Evolutionary conservation across 2,797 vertebrate species (phyloP).

Genomic region (Scarus forsteni): DNA sequence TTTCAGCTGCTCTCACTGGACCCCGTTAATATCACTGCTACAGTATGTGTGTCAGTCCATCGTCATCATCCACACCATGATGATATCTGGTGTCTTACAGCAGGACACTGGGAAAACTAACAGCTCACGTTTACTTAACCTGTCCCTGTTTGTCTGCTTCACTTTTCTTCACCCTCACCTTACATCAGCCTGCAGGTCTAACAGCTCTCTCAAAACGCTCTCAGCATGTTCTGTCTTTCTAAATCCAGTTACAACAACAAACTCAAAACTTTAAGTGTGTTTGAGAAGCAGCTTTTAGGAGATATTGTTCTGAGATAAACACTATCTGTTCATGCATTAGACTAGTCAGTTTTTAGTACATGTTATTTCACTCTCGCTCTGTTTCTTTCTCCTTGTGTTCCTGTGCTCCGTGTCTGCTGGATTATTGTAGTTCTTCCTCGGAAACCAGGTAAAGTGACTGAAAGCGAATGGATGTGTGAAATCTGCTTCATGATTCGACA

Average conservation of each 20-base stretch:
- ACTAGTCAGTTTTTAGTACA: slow-evolving; percentile 37
- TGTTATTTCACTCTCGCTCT: slow-evolving; percentile 80
- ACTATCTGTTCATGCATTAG: slow-evolving; percentile 23
- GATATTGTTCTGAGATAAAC: slow-evolving; percentile 10
- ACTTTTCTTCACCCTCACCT: slow-evolving; percentile 39
- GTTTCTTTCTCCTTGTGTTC: slow-evolving; percentile 78
- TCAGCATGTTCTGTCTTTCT: slow-evolving; percentile 21
- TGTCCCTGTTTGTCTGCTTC: slow-evolving; percentile 32
- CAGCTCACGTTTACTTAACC: slow-evolving; percentile 1
- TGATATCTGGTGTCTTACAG: slow-evolving; percentile 56
- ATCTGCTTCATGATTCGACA: slow-evolving; percentile 65
- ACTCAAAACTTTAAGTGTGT: not conserved
- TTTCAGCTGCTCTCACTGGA: slow-evolving; percentile 55
- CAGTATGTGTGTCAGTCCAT: slow-evolving; percentile 50
- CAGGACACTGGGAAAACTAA: slow-evolving; percentile 57
- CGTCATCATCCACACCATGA: slow-evolving; percentile 69
- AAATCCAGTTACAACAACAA: not conserved
- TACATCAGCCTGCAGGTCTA: not conserved
- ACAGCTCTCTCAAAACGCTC: not conserved
- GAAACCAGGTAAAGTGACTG: slow-evolving; percentile 99
- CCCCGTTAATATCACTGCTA: slow-evolving; percentile 32
- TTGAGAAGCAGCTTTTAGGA: not conserved
- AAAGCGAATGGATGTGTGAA: slow-evolving; percentile 63
- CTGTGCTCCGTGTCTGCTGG: slow-evolving; percentile 79
- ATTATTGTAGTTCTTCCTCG: slow-evolving; percentile 99